Percentiles rank a stretch among this genome's conserved stretches.
Evolutionary conservation across 2,113 vertebrate species (phyloP).

Genomic region (Cathartes aura): DNA sequence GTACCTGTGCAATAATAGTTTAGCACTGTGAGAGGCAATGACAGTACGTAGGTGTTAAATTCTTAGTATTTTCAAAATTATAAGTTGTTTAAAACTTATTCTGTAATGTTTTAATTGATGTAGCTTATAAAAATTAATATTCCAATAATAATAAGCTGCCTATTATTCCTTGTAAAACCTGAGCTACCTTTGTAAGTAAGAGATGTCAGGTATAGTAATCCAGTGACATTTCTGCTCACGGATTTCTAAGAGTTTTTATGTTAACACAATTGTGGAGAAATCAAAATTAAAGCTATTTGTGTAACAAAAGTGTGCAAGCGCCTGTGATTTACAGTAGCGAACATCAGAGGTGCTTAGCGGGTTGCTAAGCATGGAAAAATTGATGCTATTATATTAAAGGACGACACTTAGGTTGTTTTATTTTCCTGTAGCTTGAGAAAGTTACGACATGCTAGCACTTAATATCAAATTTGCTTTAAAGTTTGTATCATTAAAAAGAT

Average conservation of each 20-base stretch:
- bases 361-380: not conserved
- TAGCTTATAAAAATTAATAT: not conserved
- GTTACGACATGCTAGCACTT: rapidly evolving
- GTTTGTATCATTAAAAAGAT: not conserved
- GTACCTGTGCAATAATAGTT: conserved; percentile 2
- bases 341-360: not conserved
- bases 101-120: not conserved
- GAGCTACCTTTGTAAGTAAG: not conserved
- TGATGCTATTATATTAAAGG: not conserved
- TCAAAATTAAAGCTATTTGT: not conserved
- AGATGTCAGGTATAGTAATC: not conserved
- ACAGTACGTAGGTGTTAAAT: not conserved
- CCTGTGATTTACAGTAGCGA: not conserved
- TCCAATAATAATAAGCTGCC: not conserved
- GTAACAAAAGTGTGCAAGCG: not conserved
- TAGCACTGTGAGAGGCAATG: conserved; percentile 20
- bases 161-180: not conserved
- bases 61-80: conserved; percentile 1
- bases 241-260: not conserved
- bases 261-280: not conserved
- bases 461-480: not conserved
- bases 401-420: not conserved
- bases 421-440: not conserved
- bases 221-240: not conserved
- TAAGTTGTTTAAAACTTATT: not conserved